Conservation (phyloP, 2,888 invertebrate species). For the Rhagonycha lutea region DNA sequence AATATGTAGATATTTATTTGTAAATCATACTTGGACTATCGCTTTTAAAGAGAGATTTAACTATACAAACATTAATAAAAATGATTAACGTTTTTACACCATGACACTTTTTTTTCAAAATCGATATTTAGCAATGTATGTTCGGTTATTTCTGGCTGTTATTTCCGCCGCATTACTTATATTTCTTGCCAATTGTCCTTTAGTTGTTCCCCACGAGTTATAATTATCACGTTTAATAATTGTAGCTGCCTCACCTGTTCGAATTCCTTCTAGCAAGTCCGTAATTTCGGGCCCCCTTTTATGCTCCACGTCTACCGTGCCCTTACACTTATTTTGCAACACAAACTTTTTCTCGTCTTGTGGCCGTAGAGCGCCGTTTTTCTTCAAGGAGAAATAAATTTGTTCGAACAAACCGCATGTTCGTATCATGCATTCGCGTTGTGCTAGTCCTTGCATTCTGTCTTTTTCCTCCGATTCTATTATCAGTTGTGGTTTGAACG, state of each 20-base stretch:
- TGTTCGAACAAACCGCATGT: slow-evolving; percentile 73
- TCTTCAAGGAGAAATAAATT: slow-evolving; percentile 70
- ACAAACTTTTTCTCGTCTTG: slow-evolving; percentile 71
- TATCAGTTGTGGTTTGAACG: slow-evolving; percentile 70
- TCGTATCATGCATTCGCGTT: slow-evolving; percentile 70
- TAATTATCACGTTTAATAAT: slow-evolving; percentile 6
- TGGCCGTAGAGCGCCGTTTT: slow-evolving; percentile 67
- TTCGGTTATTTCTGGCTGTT: slow-evolving; percentile 13
- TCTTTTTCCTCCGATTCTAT: slow-evolving; percentile 74
- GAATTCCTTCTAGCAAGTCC: slow-evolving; percentile 49
- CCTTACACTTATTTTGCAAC: slow-evolving; percentile 57
- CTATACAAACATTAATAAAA: not conserved
- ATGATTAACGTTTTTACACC: not conserved
- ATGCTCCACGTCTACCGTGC: not conserved
- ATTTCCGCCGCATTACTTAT: slow-evolving; percentile 25
- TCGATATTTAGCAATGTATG: not conserved
- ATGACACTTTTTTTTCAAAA: not conserved
- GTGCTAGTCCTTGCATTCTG: slow-evolving; percentile 65
- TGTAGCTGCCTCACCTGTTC: slow-evolving; percentile 13
- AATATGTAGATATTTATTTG: not conserved
- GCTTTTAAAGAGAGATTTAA: not conserved
- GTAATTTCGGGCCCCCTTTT: slow-evolving; percentile 46
- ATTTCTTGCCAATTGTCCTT: slow-evolving; percentile 28
- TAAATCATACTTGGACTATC: not conserved
- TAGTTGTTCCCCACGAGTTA: slow-evolving; percentile 18